Base-by-base conservation (phyloP, 2,113 vertebrate species). In the Lampris megalopsis region DNA sequence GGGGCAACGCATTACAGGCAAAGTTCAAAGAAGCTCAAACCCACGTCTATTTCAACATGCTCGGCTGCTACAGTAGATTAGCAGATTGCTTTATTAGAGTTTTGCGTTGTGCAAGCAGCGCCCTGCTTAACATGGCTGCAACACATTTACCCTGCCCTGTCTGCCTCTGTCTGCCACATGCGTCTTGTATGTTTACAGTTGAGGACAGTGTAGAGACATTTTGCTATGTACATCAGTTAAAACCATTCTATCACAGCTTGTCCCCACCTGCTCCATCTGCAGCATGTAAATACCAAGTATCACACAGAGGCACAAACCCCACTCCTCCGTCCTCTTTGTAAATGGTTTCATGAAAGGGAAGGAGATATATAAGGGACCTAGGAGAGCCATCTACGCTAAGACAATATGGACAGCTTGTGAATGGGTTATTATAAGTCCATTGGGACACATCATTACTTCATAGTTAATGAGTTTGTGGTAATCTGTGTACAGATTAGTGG, bases 401-500 rank as follows among this genome's bases (percentile, higher is more conserved):
- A 78, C 70, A 88, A 79, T 86, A 69, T 78, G 75, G 81, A 56
- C 73, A n/a, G 37, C 77, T 81, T 77, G 56, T 72, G 75, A 72
- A 86, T 75, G 65, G 76, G 70, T 24, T 86, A 75, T 83, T 82
- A 85, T 56, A 72, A 71, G 48, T 77, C 81, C 45, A 68, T 45
- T 81, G 84, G 80, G 86, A 86, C 84, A 86, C 66, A 58, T 79
- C 64, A 75, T 75, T 86, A 82, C 73, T 84, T 54, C 63, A 83
- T 80, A 70, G 77, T 88, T 91, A 85, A 90, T 91, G 86, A 86
- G 73, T 87, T 85, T 84, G 68, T 77, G 75, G 56, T 87, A 90
- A 90, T 90, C 89, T 88, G 79, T 62, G 69, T 38, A 35, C 57
- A 87, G 89, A 87, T 92, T 90, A 87, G 89, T 82, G 84, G 6